Base-by-base conservation (phyloP, 2,888 invertebrate species). In the Tinea semifulvella region DNA sequence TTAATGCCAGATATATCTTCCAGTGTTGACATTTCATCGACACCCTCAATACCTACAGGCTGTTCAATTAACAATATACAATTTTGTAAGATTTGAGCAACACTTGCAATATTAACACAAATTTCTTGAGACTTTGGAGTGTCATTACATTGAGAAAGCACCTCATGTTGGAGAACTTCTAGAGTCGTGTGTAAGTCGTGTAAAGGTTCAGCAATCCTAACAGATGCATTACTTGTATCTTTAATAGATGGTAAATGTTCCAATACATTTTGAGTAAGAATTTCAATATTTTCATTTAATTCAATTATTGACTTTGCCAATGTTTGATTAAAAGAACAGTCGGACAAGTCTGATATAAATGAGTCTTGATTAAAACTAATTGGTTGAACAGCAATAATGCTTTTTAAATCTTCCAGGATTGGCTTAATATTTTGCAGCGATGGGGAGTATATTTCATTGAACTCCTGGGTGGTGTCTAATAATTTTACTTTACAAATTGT, bases 1-100 rank as follows among this genome's bases (percentile, higher is more conserved):
- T 84, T 83, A 13, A 87, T 69, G 2, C 76, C 83, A 0, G 86
- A 84, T 49, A 85, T 66, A 52, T 85, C 84, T 50, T 83, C 83
- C 43, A 85, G 70, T 5, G 84, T 83, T 3, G 85, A 84, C 55
- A 85, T 65, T 31, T 85, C 84, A 22, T 74, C 76, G 3, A 65
- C 56, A 6, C 63, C 71, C 56, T 86, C 85, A 26, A 85, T 48
- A 47, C 70, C 60, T 49, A 56, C 56, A 52, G 82, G 75, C 54
- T 84, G 77, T 48, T 77, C 68, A 50, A 84, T 69, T 49, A 80
- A 60, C 6, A 81, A 53, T 39, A 84, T 70, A 53, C 79, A 80
- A 49, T 67, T 75, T 51, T 79, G 69, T 25, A 80, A 50, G 51
- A 61, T 73, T 57, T 76, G 68, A 22, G 75, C 65, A 5, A 65